A percentile compares a stretch with the other conserved stretches of the same genome.
Evolutionary conservation across 1,140 invertebrate genomes (phyloP).

Genomic region (Acromyrmex echinatior): DNA sequence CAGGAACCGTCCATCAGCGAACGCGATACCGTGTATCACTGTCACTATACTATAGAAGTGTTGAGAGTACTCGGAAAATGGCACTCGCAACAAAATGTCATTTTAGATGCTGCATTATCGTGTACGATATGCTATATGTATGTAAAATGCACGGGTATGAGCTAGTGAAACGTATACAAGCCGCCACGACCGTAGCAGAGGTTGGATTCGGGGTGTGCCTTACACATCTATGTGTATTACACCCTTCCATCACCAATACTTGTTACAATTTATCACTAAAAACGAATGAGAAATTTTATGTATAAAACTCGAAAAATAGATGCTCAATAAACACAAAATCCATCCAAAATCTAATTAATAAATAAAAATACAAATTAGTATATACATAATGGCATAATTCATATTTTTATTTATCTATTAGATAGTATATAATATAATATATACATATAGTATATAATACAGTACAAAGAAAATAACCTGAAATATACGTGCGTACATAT

Average conservation of each 20-base stretch:
- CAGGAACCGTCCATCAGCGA: not conserved
- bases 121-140: not conserved
- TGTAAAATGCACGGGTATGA: not conserved
- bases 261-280: constrained; percentile 17
- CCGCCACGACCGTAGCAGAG: constrained; percentile 29
- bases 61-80: not conserved
- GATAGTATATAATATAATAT: too few species aligned
- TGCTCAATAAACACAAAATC: not conserved
- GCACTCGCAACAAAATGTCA: constrained; percentile 30
- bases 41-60: not conserved
- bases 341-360: not conserved
- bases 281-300: not conserved
- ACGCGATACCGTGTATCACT: not conserved
- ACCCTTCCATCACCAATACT: not conserved
- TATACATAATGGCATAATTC: too few species aligned
- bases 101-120: constrained; percentile 27
- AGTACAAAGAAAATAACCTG: too few species aligned
- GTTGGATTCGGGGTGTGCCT: constrained; percentile 1
- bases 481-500: not conserved
- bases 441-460: too few species aligned
- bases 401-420: too few species aligned
- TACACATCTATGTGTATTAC: not conserved
- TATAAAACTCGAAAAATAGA: not conserved
- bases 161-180: not conserved
- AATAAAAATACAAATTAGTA: not conserved